Evolutionary conservation across 2,888 invertebrate species (phyloP).

Genomic region (Conistra vaccinii): DNA sequence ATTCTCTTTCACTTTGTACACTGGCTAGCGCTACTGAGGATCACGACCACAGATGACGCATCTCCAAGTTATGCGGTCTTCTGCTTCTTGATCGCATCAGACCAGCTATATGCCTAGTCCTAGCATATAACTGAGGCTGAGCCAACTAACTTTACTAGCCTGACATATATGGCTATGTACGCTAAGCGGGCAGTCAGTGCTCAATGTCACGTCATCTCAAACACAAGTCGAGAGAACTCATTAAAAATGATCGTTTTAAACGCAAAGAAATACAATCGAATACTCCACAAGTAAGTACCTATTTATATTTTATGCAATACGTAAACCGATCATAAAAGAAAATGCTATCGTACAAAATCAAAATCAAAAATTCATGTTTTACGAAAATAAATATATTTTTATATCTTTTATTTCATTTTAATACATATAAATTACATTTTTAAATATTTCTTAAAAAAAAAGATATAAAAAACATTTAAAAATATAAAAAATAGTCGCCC

Average conservation of each 20-base stretch:
- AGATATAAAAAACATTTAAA: too few relatives aligned
- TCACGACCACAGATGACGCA: too few relatives aligned
- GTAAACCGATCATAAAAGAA: background rate
- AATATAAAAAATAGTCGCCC: too few relatives aligned
- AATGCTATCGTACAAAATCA: background rate
- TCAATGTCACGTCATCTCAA: background rate
- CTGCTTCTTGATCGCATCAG: background rate
- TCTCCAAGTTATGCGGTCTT: background rate
- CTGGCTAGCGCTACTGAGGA: too few relatives aligned
- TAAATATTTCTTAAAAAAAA: too few relatives aligned
- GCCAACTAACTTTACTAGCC: background rate
- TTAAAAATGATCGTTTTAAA: background rate
- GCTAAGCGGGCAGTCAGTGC: background rate
- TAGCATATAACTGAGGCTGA: background rate
- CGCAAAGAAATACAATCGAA: constrained; percentile 8
- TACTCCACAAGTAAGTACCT: constrained; percentile 27
- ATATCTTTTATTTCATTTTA: too few relatives aligned
- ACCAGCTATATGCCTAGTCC: background rate
- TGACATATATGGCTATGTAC: constrained; percentile 5
- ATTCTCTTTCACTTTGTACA: too few relatives aligned
- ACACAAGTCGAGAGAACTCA: background rate
- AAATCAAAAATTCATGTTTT: too few relatives aligned
- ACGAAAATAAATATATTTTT: too few relatives aligned
- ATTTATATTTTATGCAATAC: background rate
- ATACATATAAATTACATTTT: too few relatives aligned